Evolutionary conservation across 2,113 vertebrate genomes (phyloP).

Genomic region (Sceloporus tristichus): DNA sequence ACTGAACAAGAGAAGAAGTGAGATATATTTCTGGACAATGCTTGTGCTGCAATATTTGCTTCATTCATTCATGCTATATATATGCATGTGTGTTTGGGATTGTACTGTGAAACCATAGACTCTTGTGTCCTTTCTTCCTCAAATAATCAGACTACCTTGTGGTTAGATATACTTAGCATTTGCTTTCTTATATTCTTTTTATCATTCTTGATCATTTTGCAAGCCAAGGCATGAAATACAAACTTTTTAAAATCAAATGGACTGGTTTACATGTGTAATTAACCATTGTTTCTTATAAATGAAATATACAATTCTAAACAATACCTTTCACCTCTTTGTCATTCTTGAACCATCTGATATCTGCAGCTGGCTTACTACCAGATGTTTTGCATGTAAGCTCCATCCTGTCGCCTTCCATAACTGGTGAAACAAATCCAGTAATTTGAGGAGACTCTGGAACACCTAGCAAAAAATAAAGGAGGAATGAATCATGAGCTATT

Average conservation of each 20-base stretch:
- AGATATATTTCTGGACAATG: background rate
- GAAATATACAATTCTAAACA: constrained; percentile 12
- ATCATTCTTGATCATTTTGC: constrained; percentile 14
- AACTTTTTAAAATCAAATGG: background rate
- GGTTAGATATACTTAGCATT: background rate
- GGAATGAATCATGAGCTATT: constrained; percentile 18
- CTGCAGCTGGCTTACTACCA: constrained; percentile 96
- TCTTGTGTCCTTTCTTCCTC: background rate
- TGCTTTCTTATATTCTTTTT: background rate
- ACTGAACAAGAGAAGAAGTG: no score
- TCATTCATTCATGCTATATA: background rate
- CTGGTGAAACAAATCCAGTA: constrained; percentile 92
- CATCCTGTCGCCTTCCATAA: constrained; percentile 93
- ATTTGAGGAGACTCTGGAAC: constrained; percentile 95
- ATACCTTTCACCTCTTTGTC: constrained; percentile 98
- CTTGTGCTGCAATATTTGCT: background rate
- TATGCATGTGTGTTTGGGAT: background rate
- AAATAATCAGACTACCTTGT: background rate
- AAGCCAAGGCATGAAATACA: constrained; percentile 2
- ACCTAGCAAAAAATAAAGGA: constrained; percentile 77
- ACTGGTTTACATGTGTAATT: background rate
- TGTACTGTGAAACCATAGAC: background rate
- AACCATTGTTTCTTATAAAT: constrained; percentile 14
- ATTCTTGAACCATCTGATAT: constrained; percentile 96
- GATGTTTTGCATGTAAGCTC: constrained; percentile 93